Percentiles rank a stretch among this genome's conserved stretches.
These are phyloP conservation scores for Atlantisia rogersi DNA, from an alignment of 2,113 vertebrate species.

Conservation along the genomic window DNA sequence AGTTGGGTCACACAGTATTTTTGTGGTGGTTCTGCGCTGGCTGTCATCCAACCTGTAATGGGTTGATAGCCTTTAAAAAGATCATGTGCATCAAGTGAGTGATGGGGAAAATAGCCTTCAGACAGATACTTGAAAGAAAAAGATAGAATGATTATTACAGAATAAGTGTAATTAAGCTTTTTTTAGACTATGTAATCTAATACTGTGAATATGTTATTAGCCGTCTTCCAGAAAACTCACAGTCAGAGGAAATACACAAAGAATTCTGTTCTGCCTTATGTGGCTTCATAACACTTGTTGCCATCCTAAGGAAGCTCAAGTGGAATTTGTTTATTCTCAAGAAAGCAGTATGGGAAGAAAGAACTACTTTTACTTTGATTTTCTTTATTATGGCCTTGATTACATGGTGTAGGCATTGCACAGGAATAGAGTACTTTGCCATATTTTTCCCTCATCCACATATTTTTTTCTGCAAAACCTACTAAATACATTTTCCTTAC, in stretches of 20 bases:
- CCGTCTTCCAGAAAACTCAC: background rate
- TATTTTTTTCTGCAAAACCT: background rate
- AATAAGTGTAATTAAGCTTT: background rate
- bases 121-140: background rate
- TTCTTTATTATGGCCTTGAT: background rate
- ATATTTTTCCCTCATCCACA: background rate
- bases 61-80: background rate
- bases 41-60: background rate
- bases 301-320: background rate
- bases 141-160: background rate
- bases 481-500: background rate
- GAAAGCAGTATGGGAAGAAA: background rate
- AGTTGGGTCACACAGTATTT: background rate
- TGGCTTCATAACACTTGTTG: background rate
- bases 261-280: background rate
- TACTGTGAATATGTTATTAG: background rate
- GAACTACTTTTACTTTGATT: background rate
- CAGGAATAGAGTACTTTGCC: background rate
- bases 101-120: background rate
- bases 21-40: background rate
- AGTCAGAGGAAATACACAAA: background rate
- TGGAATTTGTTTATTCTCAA: background rate
- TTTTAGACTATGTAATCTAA: background rate
- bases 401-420: background rate
- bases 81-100: background rate